These are phyloP conservation scores for Rynchops niger DNA, from an alignment of 2,113 vertebrate species.

Conservation along the genomic window DNA sequence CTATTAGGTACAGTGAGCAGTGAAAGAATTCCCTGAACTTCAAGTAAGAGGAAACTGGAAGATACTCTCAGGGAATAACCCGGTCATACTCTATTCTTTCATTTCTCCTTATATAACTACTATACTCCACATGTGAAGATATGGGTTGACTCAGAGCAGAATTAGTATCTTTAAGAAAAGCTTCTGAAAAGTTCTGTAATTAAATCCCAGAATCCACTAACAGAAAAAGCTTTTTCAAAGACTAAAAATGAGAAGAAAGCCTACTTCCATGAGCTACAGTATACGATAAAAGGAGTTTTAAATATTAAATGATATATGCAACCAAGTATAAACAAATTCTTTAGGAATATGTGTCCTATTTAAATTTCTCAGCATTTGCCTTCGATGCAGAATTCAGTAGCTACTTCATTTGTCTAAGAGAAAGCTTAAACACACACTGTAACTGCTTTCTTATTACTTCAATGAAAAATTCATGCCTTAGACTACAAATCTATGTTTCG, in stretches of 20 bases:
- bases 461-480: neutral
- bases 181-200: neutral
- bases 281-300: neutral
- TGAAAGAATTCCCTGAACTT: neutral
- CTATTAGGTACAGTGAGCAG: neutral
- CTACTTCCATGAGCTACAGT: neutral
- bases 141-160: neutral
- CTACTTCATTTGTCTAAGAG: neutral
- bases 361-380: neutral
- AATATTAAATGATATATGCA: neutral
- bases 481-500: neutral
- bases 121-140: neutral
- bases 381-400: neutral
- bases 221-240: neutral
- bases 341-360: neutral
- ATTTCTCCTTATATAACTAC: neutral
- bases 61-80: neutral
- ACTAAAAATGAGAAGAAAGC: neutral
- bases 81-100: neutral
- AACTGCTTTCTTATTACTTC: neutral
- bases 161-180: neutral
- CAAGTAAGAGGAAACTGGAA: neutral
- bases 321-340: neutral
- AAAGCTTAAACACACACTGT: neutral
- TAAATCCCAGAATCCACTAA: neutral